A percentile compares a stretch with the other conserved stretches of the same genome.
phyloP scores from a whole-genome alignment of 2,797 vertebrate genomes.

The Rachycentron canadum region DNA sequence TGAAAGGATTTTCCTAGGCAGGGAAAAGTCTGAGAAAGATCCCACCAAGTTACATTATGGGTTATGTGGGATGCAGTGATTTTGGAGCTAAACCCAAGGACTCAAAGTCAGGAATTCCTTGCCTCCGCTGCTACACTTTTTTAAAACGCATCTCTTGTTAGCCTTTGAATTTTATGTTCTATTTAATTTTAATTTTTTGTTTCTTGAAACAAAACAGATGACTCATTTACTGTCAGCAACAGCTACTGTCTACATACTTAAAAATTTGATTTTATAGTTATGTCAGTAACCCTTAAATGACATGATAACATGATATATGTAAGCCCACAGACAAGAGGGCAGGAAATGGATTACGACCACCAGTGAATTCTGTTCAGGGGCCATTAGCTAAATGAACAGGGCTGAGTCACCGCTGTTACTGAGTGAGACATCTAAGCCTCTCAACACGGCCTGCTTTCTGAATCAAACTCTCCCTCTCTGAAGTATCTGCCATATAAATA shows the following conservation, averaged over 20 bases:
- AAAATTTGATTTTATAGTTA: neutral
- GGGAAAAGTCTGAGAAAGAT: neutral
- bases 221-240: neutral
- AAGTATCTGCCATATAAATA: neutral
- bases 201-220: neutral
- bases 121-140: neutral
- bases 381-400: constrained; percentile 50
- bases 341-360: constrained; percentile 41
- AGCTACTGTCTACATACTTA: neutral
- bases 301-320: constrained; percentile 11
- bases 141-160: neutral
- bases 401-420: constrained; percentile 53
- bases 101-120: neutral
- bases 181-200: neutral
- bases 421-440: constrained; percentile 19
- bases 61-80: neutral
- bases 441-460: constrained; percentile 20
- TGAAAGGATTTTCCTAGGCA: constrained; percentile 8
- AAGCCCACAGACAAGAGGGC: constrained; percentile 10
- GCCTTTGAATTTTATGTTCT: neutral
- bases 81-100: neutral
- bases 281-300: neutral
- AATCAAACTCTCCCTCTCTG: constrained; percentile 27
- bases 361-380: constrained; percentile 25
- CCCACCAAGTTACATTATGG: neutral